phyloP scores from a whole-genome alignment of 1,140 invertebrate species.

The Anoplolepis gracilipes region DNA sequence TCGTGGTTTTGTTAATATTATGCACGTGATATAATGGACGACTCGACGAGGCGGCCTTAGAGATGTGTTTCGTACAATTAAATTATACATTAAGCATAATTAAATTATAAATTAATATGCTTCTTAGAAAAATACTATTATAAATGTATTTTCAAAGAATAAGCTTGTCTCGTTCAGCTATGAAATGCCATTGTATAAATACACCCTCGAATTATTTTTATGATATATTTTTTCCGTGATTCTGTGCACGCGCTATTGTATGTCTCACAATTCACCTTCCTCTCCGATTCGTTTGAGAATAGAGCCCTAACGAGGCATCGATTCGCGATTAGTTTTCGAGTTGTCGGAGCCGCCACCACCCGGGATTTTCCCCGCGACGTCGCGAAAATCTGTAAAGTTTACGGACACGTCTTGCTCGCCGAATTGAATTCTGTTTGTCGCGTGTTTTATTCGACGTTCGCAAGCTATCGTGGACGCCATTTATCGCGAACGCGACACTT shows the following conservation, averaged over 20 bases:
- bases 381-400: conserved; percentile 45
- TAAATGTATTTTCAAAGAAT: background rate
- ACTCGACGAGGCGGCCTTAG: background rate
- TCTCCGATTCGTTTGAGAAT: conserved; percentile 29
- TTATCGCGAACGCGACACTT: conserved; percentile 48
- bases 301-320: conserved; percentile 29
- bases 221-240: background rate
- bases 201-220: background rate
- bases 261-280: background rate
- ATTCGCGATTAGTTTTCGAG: conserved; percentile 39
- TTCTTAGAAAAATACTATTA: no score
- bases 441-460: conserved; percentile 51
- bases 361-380: background rate
- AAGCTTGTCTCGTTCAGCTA: background rate
- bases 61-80: conserved; percentile 17
- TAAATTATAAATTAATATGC: background rate
- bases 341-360: background rate
- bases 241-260: no score
- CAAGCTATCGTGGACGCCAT: conserved; percentile 36
- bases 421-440: conserved; percentile 53
- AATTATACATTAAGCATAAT: background rate
- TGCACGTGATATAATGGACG: conserved; percentile 21
- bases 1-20: conserved; percentile 27
- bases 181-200: conserved; percentile 34
- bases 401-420: conserved; percentile 22